Evolutionary conservation across 2,113 vertebrate genomes (phyloP), one percentile per base, ranked within the genome.

Genomic region (Cranoglanis bouderius): DNA sequence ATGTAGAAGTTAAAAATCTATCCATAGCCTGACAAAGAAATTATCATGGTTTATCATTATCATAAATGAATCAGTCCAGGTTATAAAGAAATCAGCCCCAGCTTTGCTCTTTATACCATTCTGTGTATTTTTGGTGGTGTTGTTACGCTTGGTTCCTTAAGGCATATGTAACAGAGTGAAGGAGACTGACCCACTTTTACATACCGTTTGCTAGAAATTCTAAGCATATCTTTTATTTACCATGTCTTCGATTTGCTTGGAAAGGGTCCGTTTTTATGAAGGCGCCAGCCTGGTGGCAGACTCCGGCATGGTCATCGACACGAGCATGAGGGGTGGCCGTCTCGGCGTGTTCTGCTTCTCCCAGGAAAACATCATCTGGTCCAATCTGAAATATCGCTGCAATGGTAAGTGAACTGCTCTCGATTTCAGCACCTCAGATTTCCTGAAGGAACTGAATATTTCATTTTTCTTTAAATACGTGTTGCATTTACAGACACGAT

Each of bases 261-360:
- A 21, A 95, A 99, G 98, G 92, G 96, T 97, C 84, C 96, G 96
- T 40, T 99, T 99, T 92, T 99, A 96, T 84, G 98, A 99, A 96
- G 98, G 98, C n/a, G 95, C 97, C 0, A 93, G 95, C 29, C 89
- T 99, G 85, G 98, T 99, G 88, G 98, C 98, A 2, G 98, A 99
- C 93, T 98, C 98, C 0, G 97, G 96, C 38, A 96, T 98, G 89
- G 97, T 97, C 35, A 97, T 97, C 85, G 98, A 99, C 93, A 99
- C 97, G 81, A 99, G 97, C 0, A 99, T 99, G 98, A 97, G 98
- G 90, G 98, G 98, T 12, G 98, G 98, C 51, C 95, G 98, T 75
- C 97, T 99, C n/a, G 98, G 98, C 0, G 98, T 99, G 91, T 99
- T 99, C 96, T 99, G 98, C 94, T 99, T 99, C 95, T 99, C 98